Evolutionary conservation across 2,797 vertebrate species (phyloP).

Genomic region (Cyprinella venusta): DNA sequence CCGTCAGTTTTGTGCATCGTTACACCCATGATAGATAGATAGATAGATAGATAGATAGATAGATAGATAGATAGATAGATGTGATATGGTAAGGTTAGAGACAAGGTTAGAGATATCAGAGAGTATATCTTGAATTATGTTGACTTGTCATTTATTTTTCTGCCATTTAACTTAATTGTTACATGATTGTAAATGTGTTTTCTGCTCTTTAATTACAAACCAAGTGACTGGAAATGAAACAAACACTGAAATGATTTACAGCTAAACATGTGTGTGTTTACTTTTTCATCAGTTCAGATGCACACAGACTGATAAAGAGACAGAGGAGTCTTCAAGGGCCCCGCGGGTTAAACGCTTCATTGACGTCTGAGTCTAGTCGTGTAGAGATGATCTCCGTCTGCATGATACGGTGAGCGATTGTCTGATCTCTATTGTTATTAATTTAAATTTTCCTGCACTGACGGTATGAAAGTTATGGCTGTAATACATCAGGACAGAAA

Average conservation of each 20-base stretch:
- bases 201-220: background rate
- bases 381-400: conserved; percentile 17
- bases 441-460: conserved; percentile 16
- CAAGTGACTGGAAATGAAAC: too few species aligned
- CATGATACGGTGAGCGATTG: conserved; percentile 27
- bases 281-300: background rate
- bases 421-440: conserved; percentile 46
- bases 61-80: too few species aligned
- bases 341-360: conserved; percentile 16
- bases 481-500: conserved; percentile 25
- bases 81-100: too few species aligned
- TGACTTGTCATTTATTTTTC: too few species aligned
- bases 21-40: too few species aligned
- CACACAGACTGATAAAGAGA: background rate
- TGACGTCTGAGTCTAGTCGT: conserved; percentile 21
- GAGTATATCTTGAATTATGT: too few species aligned
- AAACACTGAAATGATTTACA: background rate
- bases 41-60: too few species aligned
- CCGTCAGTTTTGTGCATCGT: too few species aligned
- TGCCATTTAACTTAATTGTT: too few species aligned
- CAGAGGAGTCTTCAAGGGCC: background rate
- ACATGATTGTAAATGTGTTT: too few species aligned
- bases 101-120: too few species aligned
- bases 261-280: background rate
- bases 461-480: conserved; percentile 14